These are phyloP conservation scores for Grapholita molesta DNA, from an alignment of 1,140 invertebrate species.

Conservation along the genomic window DNA sequence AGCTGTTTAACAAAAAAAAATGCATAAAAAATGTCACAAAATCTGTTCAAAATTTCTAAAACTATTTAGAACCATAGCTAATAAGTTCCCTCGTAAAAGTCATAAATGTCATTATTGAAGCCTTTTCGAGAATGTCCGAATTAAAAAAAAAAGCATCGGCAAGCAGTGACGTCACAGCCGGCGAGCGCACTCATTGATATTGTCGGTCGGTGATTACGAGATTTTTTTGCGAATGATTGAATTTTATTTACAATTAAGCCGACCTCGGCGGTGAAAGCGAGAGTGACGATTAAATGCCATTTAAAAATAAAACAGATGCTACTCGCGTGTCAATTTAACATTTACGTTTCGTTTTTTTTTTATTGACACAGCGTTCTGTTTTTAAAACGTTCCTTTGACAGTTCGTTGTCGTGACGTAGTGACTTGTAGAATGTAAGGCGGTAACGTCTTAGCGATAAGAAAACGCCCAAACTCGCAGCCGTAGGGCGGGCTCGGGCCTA, in stretches of 20 bases:
- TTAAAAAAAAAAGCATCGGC: background rate
- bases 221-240: slow-evolving; percentile 77
- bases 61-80: background rate
- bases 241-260: slow-evolving; percentile 78
- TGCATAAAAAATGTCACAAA: too few relatives aligned
- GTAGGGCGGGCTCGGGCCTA: slow-evolving; percentile 55
- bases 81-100: background rate
- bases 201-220: slow-evolving; percentile 69
- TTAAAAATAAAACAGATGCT: slow-evolving; percentile 77
- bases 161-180: background rate
- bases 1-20: too few relatives aligned
- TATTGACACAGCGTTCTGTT: background rate
- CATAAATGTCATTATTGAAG: background rate
- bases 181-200: slow-evolving; percentile 61
- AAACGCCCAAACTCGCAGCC: slow-evolving; percentile 55
- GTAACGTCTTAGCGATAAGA: slow-evolving; percentile 54
- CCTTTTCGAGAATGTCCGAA: background rate
- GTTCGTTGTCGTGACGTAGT: too few relatives aligned
- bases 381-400: too few relatives aligned
- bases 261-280: slow-evolving; percentile 67
- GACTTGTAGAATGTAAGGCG: too few relatives aligned
- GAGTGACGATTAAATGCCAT: slow-evolving; percentile 76
- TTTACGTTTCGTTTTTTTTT: background rate
- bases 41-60: background rate
- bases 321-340: slow-evolving; percentile 47